These are phyloP conservation scores for Sipha maydis DNA, from an alignment of 2,888 invertebrate species.

Conservation along the genomic window DNA sequence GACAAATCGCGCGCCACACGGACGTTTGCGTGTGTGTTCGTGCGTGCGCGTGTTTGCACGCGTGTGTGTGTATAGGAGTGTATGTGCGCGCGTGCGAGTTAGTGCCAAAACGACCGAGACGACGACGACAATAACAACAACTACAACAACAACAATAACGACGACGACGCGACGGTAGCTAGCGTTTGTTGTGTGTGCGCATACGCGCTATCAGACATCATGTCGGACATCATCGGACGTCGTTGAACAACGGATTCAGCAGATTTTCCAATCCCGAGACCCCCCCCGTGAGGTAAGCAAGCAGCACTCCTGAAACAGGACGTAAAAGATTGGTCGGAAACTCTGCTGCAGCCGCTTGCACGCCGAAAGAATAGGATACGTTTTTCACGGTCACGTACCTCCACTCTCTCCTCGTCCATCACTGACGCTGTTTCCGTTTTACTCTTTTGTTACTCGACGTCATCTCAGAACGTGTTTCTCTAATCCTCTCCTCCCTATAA, in stretches of 20 bases:
- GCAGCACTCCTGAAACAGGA: background rate
- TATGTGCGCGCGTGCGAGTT: background rate
- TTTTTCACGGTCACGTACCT: conserved; percentile 30
- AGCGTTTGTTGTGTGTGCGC: background rate
- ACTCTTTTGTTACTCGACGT: background rate
- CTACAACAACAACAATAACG: background rate
- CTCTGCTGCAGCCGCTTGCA: background rate
- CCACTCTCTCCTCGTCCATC: background rate
- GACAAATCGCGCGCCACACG: background rate
- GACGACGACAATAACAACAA: conserved; percentile 3
- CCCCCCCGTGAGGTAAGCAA: conserved; percentile 10
- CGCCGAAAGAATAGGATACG: background rate
- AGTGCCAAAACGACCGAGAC: conserved; percentile 33
- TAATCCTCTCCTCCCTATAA: too few species aligned
- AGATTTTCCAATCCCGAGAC: background rate
- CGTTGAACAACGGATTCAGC: conserved; percentile 43
- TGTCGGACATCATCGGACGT: background rate
- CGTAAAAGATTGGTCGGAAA: background rate
- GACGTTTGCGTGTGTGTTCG: background rate
- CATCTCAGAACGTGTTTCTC: background rate
- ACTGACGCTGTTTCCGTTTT: background rate
- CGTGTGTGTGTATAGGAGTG: background rate
- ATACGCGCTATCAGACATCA: background rate
- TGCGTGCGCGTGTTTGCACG: background rate
- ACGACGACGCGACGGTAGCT: background rate